These are phyloP conservation scores for Nipponacmea schrenckii DNA, from an alignment of 2,888 invertebrate genomes.

Conservation along the genomic window DNA sequence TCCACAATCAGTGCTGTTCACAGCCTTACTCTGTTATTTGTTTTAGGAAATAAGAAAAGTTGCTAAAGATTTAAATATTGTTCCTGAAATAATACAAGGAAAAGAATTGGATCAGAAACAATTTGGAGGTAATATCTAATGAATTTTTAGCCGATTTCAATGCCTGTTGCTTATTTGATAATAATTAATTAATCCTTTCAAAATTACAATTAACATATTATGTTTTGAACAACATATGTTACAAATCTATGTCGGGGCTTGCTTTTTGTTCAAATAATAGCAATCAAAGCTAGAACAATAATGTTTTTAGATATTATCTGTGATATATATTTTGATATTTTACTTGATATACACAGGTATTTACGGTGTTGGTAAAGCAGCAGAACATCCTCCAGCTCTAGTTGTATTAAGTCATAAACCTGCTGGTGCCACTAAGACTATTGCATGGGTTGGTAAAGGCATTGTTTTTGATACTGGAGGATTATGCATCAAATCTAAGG, in stretches of 20 bases:
- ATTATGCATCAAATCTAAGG: slow-evolving; percentile 88
- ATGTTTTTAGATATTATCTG: no score
- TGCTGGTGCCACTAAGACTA: slow-evolving; percentile 73
- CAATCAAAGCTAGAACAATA: no score
- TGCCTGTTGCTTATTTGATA: no score
- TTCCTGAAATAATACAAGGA: slow-evolving; percentile 80
- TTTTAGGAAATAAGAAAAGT: slow-evolving; percentile 77
- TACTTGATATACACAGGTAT: slow-evolving; percentile 69
- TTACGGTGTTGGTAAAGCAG: slow-evolving; percentile 87
- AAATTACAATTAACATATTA: no score
- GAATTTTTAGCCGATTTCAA: no score
- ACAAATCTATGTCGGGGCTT: no score
- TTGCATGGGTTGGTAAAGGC: slow-evolving; percentile 93
- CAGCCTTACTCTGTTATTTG: no score
- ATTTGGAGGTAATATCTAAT: slow-evolving; percentile 75
- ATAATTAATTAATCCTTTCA: no score
- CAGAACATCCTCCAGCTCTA: slow-evolving; percentile 75
- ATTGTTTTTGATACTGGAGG: slow-evolving; percentile 95
- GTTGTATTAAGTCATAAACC: slow-evolving; percentile 77
- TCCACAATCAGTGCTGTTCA: no score
- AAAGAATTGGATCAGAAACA: slow-evolving; percentile 81
- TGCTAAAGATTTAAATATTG: slow-evolving; percentile 76
- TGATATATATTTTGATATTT: no score
- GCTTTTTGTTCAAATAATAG: no score
- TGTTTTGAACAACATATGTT: no score